These are phyloP conservation scores for Scyliorhinus canicula DNA, from an alignment of 2,797 vertebrate species.

Conservation along the genomic window DNA sequence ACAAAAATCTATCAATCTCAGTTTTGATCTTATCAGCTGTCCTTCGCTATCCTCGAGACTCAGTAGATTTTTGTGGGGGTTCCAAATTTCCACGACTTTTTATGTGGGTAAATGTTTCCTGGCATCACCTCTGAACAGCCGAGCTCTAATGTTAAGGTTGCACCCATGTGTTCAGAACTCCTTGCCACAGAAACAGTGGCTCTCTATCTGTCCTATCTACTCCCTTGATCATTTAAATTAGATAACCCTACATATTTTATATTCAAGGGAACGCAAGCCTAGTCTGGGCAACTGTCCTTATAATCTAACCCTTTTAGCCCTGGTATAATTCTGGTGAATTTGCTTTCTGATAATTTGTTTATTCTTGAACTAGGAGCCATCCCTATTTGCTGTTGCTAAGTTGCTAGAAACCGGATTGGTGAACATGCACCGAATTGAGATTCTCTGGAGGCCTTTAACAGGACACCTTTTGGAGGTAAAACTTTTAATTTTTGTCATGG, in stretches of 20 bases:
- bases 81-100: not conserved
- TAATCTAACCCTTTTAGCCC: not conserved
- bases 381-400: slow-evolving; percentile 95
- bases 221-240: not conserved
- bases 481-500: not conserved
- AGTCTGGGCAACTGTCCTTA: not conserved
- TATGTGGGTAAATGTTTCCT: not conserved
- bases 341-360: slow-evolving; percentile 1
- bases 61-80: not conserved
- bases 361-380: slow-evolving; percentile 72
- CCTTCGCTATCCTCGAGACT: not conserved
- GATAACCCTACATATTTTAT: not conserved
- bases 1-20: too few relatives aligned
- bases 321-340: not conserved
- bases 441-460: slow-evolving; percentile 91
- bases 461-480: slow-evolving; percentile 93
- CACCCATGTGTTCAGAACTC: not conserved
- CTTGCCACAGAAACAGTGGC: not conserved
- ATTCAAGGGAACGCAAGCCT: not conserved
- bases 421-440: slow-evolving; percentile 97
- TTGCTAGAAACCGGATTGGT: slow-evolving; percentile 92
- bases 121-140: not conserved
- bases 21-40: too few relatives aligned
- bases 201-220: not conserved
- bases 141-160: not conserved